These are phyloP conservation scores for Semaprochilodus insignis DNA, from an alignment of 2,797 vertebrate genomes.

Conservation along the genomic window DNA sequence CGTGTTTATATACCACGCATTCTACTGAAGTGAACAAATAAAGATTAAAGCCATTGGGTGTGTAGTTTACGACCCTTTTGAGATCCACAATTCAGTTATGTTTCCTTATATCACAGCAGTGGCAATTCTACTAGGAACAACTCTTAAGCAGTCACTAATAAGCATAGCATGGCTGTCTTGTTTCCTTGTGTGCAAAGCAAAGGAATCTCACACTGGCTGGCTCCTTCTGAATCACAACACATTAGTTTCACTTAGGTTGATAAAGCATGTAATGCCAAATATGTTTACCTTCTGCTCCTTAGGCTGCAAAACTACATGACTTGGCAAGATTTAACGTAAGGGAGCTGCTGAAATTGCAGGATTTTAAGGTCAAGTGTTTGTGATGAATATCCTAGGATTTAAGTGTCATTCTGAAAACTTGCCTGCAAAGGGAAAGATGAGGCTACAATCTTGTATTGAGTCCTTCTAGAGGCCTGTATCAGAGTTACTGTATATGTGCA, in stretches of 20 bases:
- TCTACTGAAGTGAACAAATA: background rate
- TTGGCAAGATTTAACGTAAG: background rate
- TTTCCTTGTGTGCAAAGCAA: background rate
- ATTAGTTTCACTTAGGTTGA: constrained; percentile 28
- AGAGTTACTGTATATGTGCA: too few relatives aligned
- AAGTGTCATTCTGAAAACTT: background rate
- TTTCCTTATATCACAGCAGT: background rate
- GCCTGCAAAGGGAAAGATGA: background rate
- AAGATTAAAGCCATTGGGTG: background rate
- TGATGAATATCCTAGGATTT: background rate
- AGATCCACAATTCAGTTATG: background rate
- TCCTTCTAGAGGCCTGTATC: background rate
- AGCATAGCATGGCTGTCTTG: background rate
- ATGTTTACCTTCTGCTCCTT: constrained; percentile 8
- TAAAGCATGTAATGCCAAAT: constrained; percentile 4
- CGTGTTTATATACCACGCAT: background rate
- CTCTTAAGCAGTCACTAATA: background rate
- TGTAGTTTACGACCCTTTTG: background rate
- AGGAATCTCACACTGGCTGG: background rate
- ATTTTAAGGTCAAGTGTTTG: background rate
- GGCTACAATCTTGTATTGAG: background rate
- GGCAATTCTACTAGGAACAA: background rate
- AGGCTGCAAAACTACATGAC: background rate
- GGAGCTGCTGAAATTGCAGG: background rate
- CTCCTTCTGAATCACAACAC: constrained; percentile 3